Percentiles rank a stretch among this genome's conserved stretches.
Conservation (phyloP, 2,113 vertebrate species). For the rabbit (Oryctolagus cuniculus) region mOryCun1.1 NC_091432.1:65635001-65635500, state of each 20-base stretch:
- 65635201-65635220: slow-evolving; percentile 61
- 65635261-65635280: slow-evolving; percentile 38
- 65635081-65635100: slow-evolving; percentile 64
- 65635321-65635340: neutral
- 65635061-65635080: slow-evolving; percentile 2
- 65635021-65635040: neutral
- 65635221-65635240: neutral
- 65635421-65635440: neutral
- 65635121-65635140: slow-evolving; percentile 2
- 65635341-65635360: neutral
- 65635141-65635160: slow-evolving; percentile 63
- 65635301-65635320: slow-evolving; percentile 56
- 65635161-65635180: slow-evolving; percentile 5
- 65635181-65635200: slow-evolving; percentile 63
- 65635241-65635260: slow-evolving; percentile 11
- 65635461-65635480: neutral
- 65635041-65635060: slow-evolving; percentile 32
- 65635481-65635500: neutral
- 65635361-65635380: neutral
- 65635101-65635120: neutral
- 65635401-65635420: neutral
- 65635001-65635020: slow-evolving; percentile 1
- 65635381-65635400: slow-evolving; percentile 5
- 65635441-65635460: slow-evolving; percentile 1
- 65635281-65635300: slow-evolving; percentile 69